A percentile compares a stretch with the other conserved stretches of the same genome.
These are phyloP conservation scores for Saturnia pavonia DNA, from an alignment of 2,888 invertebrate genomes.

Conservation along the genomic window DNA sequence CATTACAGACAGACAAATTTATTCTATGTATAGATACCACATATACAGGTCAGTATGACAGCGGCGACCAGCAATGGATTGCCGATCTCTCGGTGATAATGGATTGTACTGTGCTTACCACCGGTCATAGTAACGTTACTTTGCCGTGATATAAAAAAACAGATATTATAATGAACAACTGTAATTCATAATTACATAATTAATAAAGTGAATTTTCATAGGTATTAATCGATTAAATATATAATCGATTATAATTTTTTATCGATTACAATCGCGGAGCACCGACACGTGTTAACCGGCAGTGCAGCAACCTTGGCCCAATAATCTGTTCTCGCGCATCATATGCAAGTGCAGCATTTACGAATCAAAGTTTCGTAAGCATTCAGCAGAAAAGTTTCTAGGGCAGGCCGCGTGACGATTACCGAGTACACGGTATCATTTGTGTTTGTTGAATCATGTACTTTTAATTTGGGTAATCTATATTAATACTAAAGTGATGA, in stretches of 20 bases:
- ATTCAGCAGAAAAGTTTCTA: slow-evolving; percentile 61
- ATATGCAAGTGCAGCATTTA: slow-evolving; percentile 52
- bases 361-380: slow-evolving; percentile 42
- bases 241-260: background rate
- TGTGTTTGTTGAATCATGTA: slow-evolving; percentile 7
- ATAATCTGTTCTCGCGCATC: slow-evolving; percentile 57
- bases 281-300: background rate
- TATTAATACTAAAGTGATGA: background rate
- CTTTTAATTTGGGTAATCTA: background rate
- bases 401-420: slow-evolving; percentile 39
- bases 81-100: too few species aligned
- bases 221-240: background rate
- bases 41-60: too few species aligned
- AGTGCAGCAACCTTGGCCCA: slow-evolving; percentile 59
- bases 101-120: too few species aligned
- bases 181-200: too few species aligned
- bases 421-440: background rate
- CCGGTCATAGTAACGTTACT: too few species aligned
- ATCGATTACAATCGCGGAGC: background rate
- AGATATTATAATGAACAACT: too few species aligned
- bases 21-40: too few species aligned
- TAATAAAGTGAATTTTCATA: too few species aligned
- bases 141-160: too few species aligned
- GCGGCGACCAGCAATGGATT: too few species aligned
- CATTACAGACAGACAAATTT: too few species aligned